Conservation (phyloP, 1,140 invertebrate genomes). For the Hermetia illucens region DNA sequence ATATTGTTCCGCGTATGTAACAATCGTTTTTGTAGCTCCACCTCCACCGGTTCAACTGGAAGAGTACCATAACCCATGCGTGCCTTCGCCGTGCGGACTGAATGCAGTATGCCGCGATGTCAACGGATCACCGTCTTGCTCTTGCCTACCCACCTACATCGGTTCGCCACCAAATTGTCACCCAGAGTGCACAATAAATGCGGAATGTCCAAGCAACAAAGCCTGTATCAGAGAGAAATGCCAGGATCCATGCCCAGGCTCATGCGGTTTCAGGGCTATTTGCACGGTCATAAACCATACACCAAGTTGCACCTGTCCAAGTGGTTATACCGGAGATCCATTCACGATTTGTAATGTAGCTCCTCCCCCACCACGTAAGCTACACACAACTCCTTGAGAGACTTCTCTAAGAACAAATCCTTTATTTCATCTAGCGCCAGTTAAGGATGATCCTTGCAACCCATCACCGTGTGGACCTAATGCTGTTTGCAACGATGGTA, state of each 20-base stretch:
- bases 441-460: constrained; percentile 34
- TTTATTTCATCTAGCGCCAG: constrained; percentile 35
- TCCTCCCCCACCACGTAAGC: constrained; percentile 29
- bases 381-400: constrained; percentile 43
- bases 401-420: constrained; percentile 42
- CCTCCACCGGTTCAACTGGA: constrained; percentile 23
- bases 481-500: constrained; percentile 39
- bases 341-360: constrained; percentile 37
- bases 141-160: constrained; percentile 52
- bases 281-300: constrained; percentile 47
- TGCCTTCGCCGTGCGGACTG: constrained; percentile 61
- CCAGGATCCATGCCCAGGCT: constrained; percentile 61
- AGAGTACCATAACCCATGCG: constrained; percentile 40
- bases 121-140: constrained; percentile 50
- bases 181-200: constrained; percentile 56
- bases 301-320: constrained; percentile 45
- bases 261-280: constrained; percentile 62
- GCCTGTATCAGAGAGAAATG: constrained; percentile 66
- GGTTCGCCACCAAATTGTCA: constrained; percentile 60
- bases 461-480: constrained; percentile 57
- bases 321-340: constrained; percentile 40
- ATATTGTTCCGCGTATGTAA: neutral
- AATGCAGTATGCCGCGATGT: constrained; percentile 32
- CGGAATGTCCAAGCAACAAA: constrained; percentile 54
- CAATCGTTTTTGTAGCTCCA: neutral